These are phyloP conservation scores for Protodeltote pygarga DNA, from an alignment of 2,888 invertebrate genomes.

Conservation along the genomic window DNA sequence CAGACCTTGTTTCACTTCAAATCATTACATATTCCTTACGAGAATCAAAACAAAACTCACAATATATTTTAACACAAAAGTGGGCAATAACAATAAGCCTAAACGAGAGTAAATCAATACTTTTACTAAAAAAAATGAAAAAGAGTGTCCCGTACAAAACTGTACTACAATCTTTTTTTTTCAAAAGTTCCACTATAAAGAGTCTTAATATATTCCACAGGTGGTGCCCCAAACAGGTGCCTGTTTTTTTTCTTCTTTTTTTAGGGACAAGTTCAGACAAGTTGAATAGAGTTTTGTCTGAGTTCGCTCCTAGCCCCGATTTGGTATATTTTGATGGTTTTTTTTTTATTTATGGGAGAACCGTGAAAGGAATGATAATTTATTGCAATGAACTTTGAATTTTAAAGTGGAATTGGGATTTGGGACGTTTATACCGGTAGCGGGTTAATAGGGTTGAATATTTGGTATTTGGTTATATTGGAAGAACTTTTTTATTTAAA, in stretches of 20 bases:
- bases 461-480: conserved; percentile 1
- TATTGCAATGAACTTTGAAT: conserved; percentile 69
- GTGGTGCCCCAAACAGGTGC: conserved; percentile 79
- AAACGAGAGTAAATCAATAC: conserved; percentile 54
- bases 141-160: conserved; percentile 45
- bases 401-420: conserved; percentile 43
- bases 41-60: conserved; percentile 31
- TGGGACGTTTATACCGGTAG: conserved; percentile 30
- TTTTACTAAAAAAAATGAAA: conserved; percentile 28
- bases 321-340: conserved; percentile 65
- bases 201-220: conserved; percentile 74
- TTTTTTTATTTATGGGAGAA: conserved; percentile 50
- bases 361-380: conserved; percentile 70
- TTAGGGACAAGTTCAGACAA: conserved; percentile 74
- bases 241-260: conserved; percentile 49
- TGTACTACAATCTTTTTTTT: conserved; percentile 45
- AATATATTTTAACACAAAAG: conserved; percentile 43
- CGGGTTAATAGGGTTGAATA: conserved; percentile 16
- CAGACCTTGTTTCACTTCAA: conserved; percentile 5
- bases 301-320: conserved; percentile 68
- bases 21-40: conserved; percentile 14
- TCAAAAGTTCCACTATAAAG: conserved; percentile 40
- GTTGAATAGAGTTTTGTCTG: conserved; percentile 77
- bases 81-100: conserved; percentile 44
- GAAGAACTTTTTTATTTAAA: neutral